Evolutionary conservation across 2,888 invertebrate species (phyloP).

Genomic region (Conistra vaccinii): DNA sequence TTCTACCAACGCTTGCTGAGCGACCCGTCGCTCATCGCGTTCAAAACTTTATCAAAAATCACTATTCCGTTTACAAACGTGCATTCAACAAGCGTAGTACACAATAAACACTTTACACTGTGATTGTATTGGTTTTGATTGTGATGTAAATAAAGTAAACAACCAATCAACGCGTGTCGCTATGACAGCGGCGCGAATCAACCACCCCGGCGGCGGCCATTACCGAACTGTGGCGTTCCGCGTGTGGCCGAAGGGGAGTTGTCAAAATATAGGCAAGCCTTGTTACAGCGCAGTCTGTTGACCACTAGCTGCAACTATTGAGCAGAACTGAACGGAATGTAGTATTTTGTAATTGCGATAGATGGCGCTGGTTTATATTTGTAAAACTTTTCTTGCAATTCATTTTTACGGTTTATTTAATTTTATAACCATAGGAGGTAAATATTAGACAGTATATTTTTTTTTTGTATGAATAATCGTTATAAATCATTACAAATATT

Average conservation of each 20-base stretch:
- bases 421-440: background rate
- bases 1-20: constrained; percentile 85
- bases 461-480: background rate
- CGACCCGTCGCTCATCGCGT: constrained; percentile 76
- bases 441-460: background rate
- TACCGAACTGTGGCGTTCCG: constrained; percentile 84
- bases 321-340: background rate
- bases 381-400: background rate
- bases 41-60: constrained; percentile 76
- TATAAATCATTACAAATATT: no score
- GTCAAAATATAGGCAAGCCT: constrained; percentile 67
- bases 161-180: constrained; percentile 80
- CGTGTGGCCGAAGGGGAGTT: constrained; percentile 69
- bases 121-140: constrained; percentile 77
- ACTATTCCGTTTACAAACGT: constrained; percentile 67
- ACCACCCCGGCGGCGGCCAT: constrained; percentile 89
- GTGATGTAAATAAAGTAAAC: constrained; percentile 89
- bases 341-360: background rate
- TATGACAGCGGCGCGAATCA: constrained; percentile 73
- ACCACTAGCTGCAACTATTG: background rate
- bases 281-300: constrained; percentile 65
- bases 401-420: background rate
- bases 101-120: constrained; percentile 78
- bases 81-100: constrained; percentile 66
- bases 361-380: constrained; percentile 35